Evolutionary conservation across 1,140 invertebrate genomes (phyloP).

Genomic region (Drosophila sp.): DNA sequence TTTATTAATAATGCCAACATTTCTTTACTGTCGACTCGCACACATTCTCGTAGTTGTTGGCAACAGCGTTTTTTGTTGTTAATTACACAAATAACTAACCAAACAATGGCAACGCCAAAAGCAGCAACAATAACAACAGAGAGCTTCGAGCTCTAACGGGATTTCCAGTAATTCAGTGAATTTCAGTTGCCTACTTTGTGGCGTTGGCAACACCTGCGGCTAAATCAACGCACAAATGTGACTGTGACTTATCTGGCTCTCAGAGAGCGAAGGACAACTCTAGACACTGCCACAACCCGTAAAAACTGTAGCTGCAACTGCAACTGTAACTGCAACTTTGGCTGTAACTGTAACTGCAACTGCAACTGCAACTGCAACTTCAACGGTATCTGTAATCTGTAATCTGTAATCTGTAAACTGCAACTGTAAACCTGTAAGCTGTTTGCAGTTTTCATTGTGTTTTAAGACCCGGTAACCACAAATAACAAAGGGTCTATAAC

Average conservation of each 20-base stretch:
- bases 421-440: conserved; percentile 9
- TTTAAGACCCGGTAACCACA: neutral
- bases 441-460: conserved; percentile 2
- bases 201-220: conserved; percentile 43
- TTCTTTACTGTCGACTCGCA: conserved; percentile 19
- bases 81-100: conserved; percentile 42
- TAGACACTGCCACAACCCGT: neutral
- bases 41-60: conserved; percentile 23
- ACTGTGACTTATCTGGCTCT: conserved; percentile 43
- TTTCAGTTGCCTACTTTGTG: conserved; percentile 35
- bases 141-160: neutral
- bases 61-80: conserved; percentile 45
- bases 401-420: neutral
- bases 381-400: neutral
- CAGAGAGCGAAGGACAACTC: conserved; percentile 1
- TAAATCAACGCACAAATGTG: conserved; percentile 38
- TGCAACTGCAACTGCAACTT: neutral
- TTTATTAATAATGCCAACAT: conserved; percentile 41
- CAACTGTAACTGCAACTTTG: neutral
- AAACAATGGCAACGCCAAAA: conserved; percentile 17
- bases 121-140: conserved; percentile 3
- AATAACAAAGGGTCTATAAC: neutral
- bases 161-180: conserved; percentile 7
- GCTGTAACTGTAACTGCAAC: neutral
- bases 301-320: neutral